phyloP scores from a whole-genome alignment of 2,888 invertebrate genomes.

The Neoascia interrupta region DNA sequence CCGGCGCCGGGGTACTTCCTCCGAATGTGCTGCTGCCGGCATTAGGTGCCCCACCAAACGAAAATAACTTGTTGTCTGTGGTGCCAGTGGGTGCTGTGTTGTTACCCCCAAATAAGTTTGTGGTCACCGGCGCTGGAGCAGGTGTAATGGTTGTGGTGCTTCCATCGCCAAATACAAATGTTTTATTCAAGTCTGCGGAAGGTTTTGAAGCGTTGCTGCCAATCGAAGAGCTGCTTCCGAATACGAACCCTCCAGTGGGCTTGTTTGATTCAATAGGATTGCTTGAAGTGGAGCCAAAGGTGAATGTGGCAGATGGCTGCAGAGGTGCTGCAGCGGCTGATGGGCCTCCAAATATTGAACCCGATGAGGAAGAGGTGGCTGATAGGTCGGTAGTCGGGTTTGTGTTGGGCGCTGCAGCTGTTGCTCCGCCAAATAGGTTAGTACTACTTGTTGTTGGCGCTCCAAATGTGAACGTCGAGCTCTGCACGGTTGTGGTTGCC shows the following conservation, averaged over 20 bases:
- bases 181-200: conserved; percentile 47
- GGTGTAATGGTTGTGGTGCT: conserved; percentile 51
- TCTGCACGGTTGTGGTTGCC: conserved; percentile 57
- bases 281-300: conserved; percentile 34
- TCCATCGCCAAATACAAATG: conserved; percentile 54
- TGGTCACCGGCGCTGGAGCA: conserved; percentile 5
- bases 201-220: conserved; percentile 58
- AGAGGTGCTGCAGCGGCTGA: conserved; percentile 32
- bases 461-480: conserved; percentile 44
- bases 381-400: background rate
- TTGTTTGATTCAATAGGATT: conserved; percentile 22
- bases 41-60: conserved; percentile 23
- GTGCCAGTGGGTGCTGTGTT: background rate
- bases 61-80: conserved; percentile 44
- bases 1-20: conserved; percentile 25
- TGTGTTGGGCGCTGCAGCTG: background rate
- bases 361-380: background rate
- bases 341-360: conserved; percentile 44
- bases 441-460: conserved; percentile 16
- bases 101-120: conserved; percentile 34
- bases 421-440: conserved; percentile 25
- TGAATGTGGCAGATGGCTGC: conserved; percentile 40
- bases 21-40: conserved; percentile 32
- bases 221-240: conserved; percentile 60
- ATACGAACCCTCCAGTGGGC: conserved; percentile 47